Conservation (phyloP, 53 echinoderm and acorn worm species). For the Paracentrotus lividus region DNA sequence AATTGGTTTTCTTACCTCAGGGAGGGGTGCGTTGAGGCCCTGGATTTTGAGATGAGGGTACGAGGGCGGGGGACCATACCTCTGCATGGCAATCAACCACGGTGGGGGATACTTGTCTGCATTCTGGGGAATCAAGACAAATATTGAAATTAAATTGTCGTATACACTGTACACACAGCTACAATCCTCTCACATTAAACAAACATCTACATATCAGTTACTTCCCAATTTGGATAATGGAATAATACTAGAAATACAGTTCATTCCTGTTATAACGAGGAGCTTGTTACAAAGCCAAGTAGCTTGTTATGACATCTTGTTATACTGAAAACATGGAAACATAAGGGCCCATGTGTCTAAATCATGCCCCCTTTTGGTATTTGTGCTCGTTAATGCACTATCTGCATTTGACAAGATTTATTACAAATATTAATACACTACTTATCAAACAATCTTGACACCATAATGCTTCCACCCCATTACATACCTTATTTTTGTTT, state of each 20-base stretch:
- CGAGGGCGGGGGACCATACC: conserved; percentile 98
- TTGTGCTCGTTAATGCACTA: too few species aligned
- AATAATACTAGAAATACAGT: background rate
- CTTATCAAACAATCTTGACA: too few species aligned
- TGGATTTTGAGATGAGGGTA: conserved; percentile 97
- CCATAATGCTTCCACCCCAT: too few species aligned
- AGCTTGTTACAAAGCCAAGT: too few species aligned
- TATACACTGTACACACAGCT: background rate
- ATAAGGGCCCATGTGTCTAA: too few species aligned
- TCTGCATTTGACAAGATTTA: too few species aligned
- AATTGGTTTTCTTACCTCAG: conserved; percentile 85
- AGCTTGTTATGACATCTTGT: too few species aligned
- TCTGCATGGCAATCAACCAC: conserved; percentile 99
- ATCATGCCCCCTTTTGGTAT: too few species aligned
- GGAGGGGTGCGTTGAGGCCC: conserved; percentile 96
- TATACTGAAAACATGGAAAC: too few species aligned
- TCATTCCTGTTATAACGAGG: too few species aligned
- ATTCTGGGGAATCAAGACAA: conserved; percentile 72
- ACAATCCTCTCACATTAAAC: background rate
- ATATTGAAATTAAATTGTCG: background rate
- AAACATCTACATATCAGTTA: background rate
- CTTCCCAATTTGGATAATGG: background rate
- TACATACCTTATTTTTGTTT: too few species aligned
- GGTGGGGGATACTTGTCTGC: conserved; percentile 95
- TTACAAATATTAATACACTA: too few species aligned